Conservation (phyloP, 2,797 vertebrate genomes). For the Manis crassicaudata region DNA sequence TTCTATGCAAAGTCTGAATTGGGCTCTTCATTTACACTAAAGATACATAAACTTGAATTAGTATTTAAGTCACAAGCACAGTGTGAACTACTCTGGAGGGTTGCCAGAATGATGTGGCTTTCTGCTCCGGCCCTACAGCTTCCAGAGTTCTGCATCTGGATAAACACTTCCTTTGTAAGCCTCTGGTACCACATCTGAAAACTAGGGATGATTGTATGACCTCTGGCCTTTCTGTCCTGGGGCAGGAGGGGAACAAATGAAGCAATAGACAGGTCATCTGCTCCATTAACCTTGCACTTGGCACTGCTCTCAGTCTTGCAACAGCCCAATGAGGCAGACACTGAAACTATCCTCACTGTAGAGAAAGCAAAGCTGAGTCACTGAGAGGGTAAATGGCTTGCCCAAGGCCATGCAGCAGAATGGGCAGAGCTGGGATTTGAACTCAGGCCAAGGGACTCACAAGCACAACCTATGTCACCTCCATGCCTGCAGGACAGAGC, state of each 20-base stretch:
- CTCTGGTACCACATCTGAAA: not conserved
- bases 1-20: not conserved
- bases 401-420: not conserved
- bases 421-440: not conserved
- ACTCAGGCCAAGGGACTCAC: not conserved
- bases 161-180: not conserved
- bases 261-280: too few species aligned
- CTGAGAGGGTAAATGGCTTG: not conserved
- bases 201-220: not conserved
- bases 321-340: not conserved
- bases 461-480: accelerated
- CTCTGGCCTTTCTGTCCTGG: not conserved
- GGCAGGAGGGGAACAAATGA: not conserved
- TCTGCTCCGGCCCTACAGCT: not conserved
- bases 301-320: not conserved
- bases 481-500: not conserved
- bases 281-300: not conserved
- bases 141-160: not conserved
- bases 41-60: not conserved
- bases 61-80: not conserved
- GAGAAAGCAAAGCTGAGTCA: not conserved
- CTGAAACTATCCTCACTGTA: not conserved
- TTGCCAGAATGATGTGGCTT: not conserved
- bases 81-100: not conserved
- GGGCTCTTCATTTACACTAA: not conserved